These are phyloP conservation scores for Thinocorus orbignyianus DNA, from an alignment of 2,113 vertebrate genomes.

Conservation along the genomic window DNA sequence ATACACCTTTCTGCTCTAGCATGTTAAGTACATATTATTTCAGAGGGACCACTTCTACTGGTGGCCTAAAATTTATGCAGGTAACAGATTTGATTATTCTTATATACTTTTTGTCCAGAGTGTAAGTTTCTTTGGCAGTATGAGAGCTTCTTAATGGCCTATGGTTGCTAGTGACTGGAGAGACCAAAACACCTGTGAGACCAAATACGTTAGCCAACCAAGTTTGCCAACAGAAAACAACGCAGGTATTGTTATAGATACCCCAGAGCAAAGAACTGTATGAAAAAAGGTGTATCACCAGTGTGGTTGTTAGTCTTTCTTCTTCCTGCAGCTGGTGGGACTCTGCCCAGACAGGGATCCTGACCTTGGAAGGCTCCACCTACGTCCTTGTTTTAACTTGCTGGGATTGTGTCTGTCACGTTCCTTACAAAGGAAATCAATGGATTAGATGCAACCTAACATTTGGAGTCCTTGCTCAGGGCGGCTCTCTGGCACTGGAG, in stretches of 20 bases:
- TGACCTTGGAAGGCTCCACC: constrained; percentile 10
- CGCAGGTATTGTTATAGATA: constrained; percentile 5
- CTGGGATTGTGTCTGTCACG: neutral
- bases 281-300: constrained; percentile 9
- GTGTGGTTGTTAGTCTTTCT: neutral
- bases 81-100: neutral
- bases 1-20: neutral
- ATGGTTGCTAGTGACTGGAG: neutral
- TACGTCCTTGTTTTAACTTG: constrained; percentile 27
- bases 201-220: neutral
- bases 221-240: constrained; percentile 28
- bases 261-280: constrained; percentile 12
- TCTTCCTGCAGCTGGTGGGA: constrained; percentile 49
- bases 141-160: neutral
- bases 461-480: neutral
- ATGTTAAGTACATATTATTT: neutral
- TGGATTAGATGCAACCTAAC: neutral
- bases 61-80: neutral
- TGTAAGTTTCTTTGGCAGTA: neutral
- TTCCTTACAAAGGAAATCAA: neutral
- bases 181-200: constrained; percentile 23
- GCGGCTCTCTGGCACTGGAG: neutral
- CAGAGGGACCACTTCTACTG: neutral
- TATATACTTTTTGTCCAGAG: neutral
- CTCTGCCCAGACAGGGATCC: constrained; percentile 49